A percentile compares a stretch with the other conserved stretches of the same genome.
phyloP scores from a whole-genome alignment of 2,888 invertebrate genomes.

The Caenorhabditis drosophilae region DNA sequence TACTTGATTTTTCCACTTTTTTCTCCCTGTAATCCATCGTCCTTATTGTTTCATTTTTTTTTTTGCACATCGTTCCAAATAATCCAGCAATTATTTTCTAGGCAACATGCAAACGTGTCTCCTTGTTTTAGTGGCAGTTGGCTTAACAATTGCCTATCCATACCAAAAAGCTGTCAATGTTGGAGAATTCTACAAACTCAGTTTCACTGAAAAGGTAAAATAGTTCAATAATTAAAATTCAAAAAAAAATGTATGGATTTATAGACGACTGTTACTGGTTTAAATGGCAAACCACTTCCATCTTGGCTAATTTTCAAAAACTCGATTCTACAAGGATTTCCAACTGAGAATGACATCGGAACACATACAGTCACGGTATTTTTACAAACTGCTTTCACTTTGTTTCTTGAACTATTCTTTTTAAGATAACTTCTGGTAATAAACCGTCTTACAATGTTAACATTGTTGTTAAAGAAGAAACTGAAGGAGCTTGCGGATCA shows the following conservation, averaged over 20 bases:
- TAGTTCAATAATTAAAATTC: neutral
- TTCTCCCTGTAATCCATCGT: too few relatives aligned
- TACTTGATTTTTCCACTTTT: neutral
- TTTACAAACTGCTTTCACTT: neutral
- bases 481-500: constrained; percentile 35
- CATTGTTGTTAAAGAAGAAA: constrained; percentile 37
- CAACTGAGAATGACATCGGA: constrained; percentile 74
- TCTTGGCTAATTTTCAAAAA: constrained; percentile 64
- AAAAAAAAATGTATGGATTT: neutral
- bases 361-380: constrained; percentile 73
- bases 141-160: neutral
- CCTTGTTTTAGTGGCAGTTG: neutral
- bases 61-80: neutral
- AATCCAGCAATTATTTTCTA: neutral
- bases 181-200: constrained; percentile 3
- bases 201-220: neutral
- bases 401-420: neutral
- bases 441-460: neutral
- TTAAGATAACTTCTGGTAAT: neutral
- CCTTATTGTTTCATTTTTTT: constrained; percentile 3
- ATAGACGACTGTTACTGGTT: constrained; percentile 10
- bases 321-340: constrained; percentile 42
- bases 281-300: constrained; percentile 61
- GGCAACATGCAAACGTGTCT: too few relatives aligned
- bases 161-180: neutral